Percentiles rank a stretch among this genome's conserved stretches.
Evolutionary conservation across 1,140 invertebrate species (phyloP).

Genomic region (Sipha flava): DNA sequence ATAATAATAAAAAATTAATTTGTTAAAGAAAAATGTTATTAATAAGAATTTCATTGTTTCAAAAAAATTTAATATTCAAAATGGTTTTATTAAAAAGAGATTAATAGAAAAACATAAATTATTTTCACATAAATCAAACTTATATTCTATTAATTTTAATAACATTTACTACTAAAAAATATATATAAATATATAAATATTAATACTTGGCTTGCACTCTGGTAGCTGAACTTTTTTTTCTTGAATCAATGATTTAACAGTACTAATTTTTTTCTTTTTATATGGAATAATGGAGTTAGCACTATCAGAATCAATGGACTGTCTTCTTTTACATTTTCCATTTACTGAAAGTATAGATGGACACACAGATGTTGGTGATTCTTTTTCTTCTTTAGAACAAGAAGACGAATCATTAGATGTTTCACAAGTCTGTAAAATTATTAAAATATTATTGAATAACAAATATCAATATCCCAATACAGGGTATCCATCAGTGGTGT

Average conservation of each 20-base stretch:
- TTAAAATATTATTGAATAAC: too few relatives aligned
- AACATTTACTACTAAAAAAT: background rate
- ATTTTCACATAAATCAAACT: too few relatives aligned
- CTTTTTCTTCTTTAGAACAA: constrained; percentile 9
- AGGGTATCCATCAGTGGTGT: too few relatives aligned
- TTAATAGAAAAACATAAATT: too few relatives aligned
- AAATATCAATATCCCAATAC: too few relatives aligned
- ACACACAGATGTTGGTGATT: background rate
- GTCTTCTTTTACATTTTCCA: constrained; percentile 23
- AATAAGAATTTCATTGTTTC: too few relatives aligned
- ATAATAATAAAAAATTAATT: too few relatives aligned
- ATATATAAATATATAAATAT: background rate
- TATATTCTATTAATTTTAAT: too few relatives aligned
- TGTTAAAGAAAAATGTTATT: too few relatives aligned
- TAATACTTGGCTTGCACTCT: constrained; percentile 15
- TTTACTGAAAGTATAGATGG: background rate
- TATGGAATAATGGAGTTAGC: constrained; percentile 34
- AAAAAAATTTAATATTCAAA: too few relatives aligned
- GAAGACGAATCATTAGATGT: background rate
- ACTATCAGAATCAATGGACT: constrained; percentile 24
- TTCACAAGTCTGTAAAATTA: background rate
- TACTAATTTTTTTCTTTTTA: constrained; percentile 41
- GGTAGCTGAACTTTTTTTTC: constrained; percentile 35
- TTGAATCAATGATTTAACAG: constrained; percentile 38
- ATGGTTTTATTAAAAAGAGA: too few relatives aligned